Base-by-base conservation (phyloP, 1,140 invertebrate genomes). In the Ericerus pela region DNA sequence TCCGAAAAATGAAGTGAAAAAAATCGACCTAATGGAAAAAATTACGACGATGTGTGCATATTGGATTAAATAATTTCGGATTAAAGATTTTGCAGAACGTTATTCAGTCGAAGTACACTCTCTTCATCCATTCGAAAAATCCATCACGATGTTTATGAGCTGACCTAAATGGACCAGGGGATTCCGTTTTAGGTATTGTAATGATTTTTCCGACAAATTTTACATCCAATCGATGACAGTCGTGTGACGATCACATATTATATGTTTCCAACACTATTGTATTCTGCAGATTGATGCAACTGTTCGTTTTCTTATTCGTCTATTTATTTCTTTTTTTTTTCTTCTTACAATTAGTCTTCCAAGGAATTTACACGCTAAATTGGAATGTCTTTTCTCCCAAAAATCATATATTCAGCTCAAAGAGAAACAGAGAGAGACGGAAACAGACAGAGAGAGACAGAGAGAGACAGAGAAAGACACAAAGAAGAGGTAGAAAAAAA, bases 181-280 rank as follows among this genome's bases (percentile, higher is more conserved):
- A 47, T 47, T 47, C 41, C 41, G 41, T 47, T 47, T n/a, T 47
- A 24, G 41, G 22, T 47, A 47, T 47, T 47, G 41, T 47, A 14
- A 22, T 47, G 41, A 24, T 24, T 47, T 47, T 47, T 47, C 41
- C 26, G 26, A 24, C 41, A 24, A 4, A 47, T 47, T 47, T 47
- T 47, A 18, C 14, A 16, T 41, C 37, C 14, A 24, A 47, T 47
- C 16, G 41, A 47, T 47, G 41, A 47, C 41, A 47, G 16, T 47
- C 41, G 18, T 47, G 41, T 47, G 41, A 47, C 41, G 41, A 47
- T 47, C 41, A 47, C 41, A 47, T 47, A 47, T 47, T n/a, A n/a
- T n/a, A 18, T 47, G 11, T 47, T 14, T 14, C n/a, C 30, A n/a
- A 24, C 11, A 47, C 41, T 24, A 47, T 47, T 47, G 41, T 47